phyloP scores from a whole-genome alignment of 1,140 invertebrate species.

The Drosophila repleta region DNA sequence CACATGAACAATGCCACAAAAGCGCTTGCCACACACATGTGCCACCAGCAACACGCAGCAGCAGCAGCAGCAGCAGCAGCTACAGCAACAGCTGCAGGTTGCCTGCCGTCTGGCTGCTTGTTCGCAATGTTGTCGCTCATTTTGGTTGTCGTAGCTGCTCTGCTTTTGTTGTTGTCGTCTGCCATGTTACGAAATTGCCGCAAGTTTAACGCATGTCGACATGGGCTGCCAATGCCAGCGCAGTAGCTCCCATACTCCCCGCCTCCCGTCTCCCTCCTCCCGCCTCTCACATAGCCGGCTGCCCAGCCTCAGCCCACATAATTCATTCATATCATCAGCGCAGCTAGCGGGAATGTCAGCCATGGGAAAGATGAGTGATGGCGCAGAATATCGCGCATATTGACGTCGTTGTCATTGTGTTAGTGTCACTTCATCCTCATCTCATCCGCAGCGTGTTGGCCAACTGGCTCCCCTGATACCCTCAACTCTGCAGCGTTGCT shows the following conservation, averaged over 20 bases:
- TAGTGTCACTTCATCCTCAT: slow-evolving; percentile 75
- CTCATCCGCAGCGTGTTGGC: slow-evolving; percentile 42
- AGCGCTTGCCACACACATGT: slow-evolving; percentile 60
- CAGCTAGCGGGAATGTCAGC: slow-evolving; percentile 15
- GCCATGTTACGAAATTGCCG: slow-evolving; percentile 78
- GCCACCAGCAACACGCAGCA: slow-evolving; percentile 43
- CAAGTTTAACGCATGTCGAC: slow-evolving; percentile 83
- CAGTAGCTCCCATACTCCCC: neutral
- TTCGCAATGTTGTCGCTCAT: slow-evolving; percentile 36
- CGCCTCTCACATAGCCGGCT: slow-evolving; percentile 12
- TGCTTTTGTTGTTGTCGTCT: slow-evolving; percentile 45
- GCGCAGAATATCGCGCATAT: slow-evolving; percentile 74
- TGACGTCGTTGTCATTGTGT: slow-evolving; percentile 80
- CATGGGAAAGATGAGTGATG: slow-evolving; percentile 70
- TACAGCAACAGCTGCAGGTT: slow-evolving; percentile 66
- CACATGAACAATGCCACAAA: slow-evolving; percentile 81
- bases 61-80: neutral
- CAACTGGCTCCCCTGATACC: slow-evolving; percentile 13
- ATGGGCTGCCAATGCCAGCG: slow-evolving; percentile 30
- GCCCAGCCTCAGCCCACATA: slow-evolving; percentile 58
- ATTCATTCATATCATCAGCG: slow-evolving; percentile 82
- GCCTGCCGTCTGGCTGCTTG: slow-evolving; percentile 43
- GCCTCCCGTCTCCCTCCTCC: too few relatives aligned
- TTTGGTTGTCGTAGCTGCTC: slow-evolving; percentile 21
- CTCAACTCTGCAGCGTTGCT: slow-evolving; percentile 43